Base-by-base conservation (phyloP, 2,888 invertebrate species). In the Oligia latruncula region DNA sequence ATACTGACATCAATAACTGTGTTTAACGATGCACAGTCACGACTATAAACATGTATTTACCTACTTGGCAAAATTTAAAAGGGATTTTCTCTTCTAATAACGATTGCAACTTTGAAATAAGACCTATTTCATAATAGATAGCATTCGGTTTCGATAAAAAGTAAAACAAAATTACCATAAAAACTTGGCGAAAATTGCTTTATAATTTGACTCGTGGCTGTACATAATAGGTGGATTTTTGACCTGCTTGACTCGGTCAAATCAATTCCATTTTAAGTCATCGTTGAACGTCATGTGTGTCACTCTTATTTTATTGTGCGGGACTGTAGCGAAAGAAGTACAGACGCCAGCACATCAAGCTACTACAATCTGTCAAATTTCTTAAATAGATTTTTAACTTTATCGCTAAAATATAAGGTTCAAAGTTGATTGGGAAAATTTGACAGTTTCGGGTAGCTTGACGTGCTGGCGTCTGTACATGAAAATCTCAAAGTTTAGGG, bases 1-100 rank as follows among this genome's bases (percentile, higher is more conserved):
- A 77, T 77, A 68, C 40, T 74, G 66, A 64, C 72, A 70, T 82
- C 72, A 73, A 70, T 78, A 70, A 64, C 52, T 81, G 49, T 15
- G 49, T 70, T 80, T 46, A 55, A 60, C 66, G 55, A 52, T 66
- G 66, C 40, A 55, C 78, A 55, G 43, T 43, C 17, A n/a, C 13
- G 1, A 29, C 1, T 23, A 46, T 29, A 58, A 29, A 74, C 6
- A 46, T 43, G 40, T 58, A 58, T 17, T 52, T 13, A 52, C 9
- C 3, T 13, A 23, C 40, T 71, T 11, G 17, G 71, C 71, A 58
- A 46, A 17, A 43, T 71, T 43, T 23, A 6, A 43, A 20, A 55
- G 40, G 20, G 0, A 60, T 17, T 60, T 60, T 46, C 13, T n/a
- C 43, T 13, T 68, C 11, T 71, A 35, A 46, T 35, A 58, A 46